A percentile compares a stretch with the other conserved stretches of the same genome.
Evolutionary conservation across 2,113 vertebrate species (phyloP).

Genomic region (Anolis carolinensis): DNA sequence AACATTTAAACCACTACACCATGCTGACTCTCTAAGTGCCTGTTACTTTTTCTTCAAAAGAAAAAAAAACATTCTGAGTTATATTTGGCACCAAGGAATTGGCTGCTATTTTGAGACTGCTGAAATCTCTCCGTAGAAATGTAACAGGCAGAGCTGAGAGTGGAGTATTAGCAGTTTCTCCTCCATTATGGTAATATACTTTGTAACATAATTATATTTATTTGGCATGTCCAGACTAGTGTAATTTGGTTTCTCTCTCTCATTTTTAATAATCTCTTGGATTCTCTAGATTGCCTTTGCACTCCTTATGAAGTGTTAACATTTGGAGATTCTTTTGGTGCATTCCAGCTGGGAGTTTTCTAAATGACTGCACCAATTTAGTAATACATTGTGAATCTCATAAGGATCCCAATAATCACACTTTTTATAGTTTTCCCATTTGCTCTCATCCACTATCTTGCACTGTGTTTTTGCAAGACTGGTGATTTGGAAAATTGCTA

Average conservation of each 20-base stretch:
- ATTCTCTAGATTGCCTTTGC: neutral
- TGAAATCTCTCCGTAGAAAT: rapidly evolving
- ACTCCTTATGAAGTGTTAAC: rapidly evolving
- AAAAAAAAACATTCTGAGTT: rapidly evolving
- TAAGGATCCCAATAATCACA: neutral
- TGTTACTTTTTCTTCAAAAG: neutral
- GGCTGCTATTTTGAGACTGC: rapidly evolving
- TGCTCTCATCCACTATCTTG: neutral
- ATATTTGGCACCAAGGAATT: neutral
- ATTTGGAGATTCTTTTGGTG: rapidly evolving
- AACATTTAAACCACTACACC: too few species aligned
- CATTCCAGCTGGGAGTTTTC: rapidly evolving
- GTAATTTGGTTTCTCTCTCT: rapidly evolving
- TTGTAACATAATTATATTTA: neutral
- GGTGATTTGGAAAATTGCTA: conserved; percentile 38
- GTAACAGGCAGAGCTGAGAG: rapidly evolving
- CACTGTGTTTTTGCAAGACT: conserved; percentile 55
- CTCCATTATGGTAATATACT: rapidly evolving
- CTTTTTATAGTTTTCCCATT: neutral
- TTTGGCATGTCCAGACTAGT: neutral
- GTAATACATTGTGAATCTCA: neutral
- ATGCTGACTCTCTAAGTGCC: neutral
- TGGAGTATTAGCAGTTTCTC: rapidly evolving
- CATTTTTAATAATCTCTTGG: neutral
- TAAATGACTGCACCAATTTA: neutral